A percentile compares a stretch with the other conserved stretches of the same genome.
Evolutionary conservation across 2,888 invertebrate species (phyloP).

Genomic region (Eurytoma adleriae): DNA sequence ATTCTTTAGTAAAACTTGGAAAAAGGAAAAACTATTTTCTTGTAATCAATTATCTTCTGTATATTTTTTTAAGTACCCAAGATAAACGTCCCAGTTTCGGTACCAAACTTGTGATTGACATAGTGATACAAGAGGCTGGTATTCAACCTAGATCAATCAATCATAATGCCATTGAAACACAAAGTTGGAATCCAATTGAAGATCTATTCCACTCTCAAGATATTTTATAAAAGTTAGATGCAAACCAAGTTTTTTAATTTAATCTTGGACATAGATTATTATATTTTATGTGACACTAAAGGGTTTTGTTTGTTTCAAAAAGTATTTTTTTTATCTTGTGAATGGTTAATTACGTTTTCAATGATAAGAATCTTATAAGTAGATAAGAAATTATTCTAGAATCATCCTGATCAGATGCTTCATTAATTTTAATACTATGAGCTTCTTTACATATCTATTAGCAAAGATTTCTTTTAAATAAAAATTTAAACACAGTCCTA

Average conservation of each 20-base stretch:
- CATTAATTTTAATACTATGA: background rate
- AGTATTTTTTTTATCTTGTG: background rate
- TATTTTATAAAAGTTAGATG: no score
- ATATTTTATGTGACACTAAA: no score
- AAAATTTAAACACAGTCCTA: no score
- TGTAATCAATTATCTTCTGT: background rate
- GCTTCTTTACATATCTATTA: no score
- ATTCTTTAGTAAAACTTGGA: no score
- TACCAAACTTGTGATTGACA: conserved; percentile 38
- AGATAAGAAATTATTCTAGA: background rate
- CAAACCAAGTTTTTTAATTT: no score
- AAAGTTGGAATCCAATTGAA: conserved; percentile 13
- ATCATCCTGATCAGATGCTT: background rate
- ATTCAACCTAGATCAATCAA: conserved; percentile 30
- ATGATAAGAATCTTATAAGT: background rate
- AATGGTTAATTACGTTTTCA: background rate
- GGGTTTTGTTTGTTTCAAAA: background rate
- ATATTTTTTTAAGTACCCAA: conserved; percentile 3
- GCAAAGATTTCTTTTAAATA: no score
- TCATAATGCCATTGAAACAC: conserved; percentile 18
- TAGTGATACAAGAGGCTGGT: conserved; percentile 16
- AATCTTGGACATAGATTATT: no score
- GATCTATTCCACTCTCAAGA: background rate
- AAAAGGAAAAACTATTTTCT: no score
- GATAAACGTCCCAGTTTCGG: conserved; percentile 23